phyloP scores from a whole-genome alignment of 2,888 invertebrate species.

The Allophyes oxyacanthae region DNA sequence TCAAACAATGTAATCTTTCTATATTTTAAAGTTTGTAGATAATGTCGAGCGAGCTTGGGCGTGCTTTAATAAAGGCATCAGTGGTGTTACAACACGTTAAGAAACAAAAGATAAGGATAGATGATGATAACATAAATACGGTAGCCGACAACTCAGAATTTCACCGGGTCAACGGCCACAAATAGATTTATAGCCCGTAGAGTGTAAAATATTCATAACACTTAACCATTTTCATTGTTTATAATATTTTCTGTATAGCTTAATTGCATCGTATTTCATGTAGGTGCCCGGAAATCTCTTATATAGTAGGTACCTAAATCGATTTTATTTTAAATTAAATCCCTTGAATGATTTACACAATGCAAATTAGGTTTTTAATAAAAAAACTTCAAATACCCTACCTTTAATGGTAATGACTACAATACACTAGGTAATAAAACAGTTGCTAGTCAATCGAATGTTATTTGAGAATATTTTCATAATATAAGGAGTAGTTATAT shows the following conservation, averaged over 20 bases:
- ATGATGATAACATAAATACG: constrained; percentile 60
- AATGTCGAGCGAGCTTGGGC: constrained; percentile 23
- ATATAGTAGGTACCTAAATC: too few relatives aligned
- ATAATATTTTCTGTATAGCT: constrained; percentile 19
- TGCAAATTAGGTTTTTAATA: too few relatives aligned
- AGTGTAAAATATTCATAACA: constrained; percentile 61
- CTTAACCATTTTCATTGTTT: constrained; percentile 50
- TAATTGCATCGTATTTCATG: constrained; percentile 6
- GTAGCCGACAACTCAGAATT: constrained; percentile 59
- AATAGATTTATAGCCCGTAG: constrained; percentile 58
- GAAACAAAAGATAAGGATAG: constrained; percentile 69
- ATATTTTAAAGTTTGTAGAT: constrained; percentile 2
- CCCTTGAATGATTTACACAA: too few relatives aligned
- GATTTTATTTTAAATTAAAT: too few relatives aligned
- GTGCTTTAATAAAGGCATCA: constrained; percentile 19
- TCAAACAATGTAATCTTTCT: constrained; percentile 18
- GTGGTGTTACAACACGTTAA: constrained; percentile 58
- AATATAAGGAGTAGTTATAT: constrained; percentile 37
- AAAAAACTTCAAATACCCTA: too few relatives aligned
- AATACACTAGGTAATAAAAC: too few relatives aligned
- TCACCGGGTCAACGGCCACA: constrained; percentile 69
- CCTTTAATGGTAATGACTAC: too few relatives aligned
- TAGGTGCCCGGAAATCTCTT: too few relatives aligned
- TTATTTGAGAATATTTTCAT: constrained; percentile 48
- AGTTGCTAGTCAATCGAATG: constrained; percentile 7